Conservation (phyloP, 2,888 invertebrate genomes). For the Patella depressa region DNA sequence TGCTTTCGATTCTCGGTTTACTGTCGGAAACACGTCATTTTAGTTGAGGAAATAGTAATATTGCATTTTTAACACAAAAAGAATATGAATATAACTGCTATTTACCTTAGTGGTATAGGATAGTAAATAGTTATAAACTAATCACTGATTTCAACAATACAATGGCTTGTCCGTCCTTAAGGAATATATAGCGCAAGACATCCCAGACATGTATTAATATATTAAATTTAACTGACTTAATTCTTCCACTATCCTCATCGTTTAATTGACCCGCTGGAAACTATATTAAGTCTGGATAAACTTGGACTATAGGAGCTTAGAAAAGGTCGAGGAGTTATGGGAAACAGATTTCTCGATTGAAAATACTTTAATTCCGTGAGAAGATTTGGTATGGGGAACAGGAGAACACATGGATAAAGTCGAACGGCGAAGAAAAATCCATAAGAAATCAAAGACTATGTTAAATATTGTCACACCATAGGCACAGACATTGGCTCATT, state of each 20-base stretch:
- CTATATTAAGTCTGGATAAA: not conserved
- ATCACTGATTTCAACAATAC: not conserved
- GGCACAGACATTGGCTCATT: not conserved
- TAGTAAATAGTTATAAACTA: too few relatives aligned
- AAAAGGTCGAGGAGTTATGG: not conserved
- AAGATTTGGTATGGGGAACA: not conserved
- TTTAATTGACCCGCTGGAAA: not conserved
- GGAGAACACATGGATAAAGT: not conserved
- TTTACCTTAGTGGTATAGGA: too few relatives aligned
- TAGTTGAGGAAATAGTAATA: too few relatives aligned
- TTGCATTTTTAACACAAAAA: too few relatives aligned
- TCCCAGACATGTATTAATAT: not conserved
- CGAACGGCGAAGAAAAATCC: not conserved
- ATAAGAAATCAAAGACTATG: conserved; percentile 2
- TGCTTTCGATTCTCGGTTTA: too few relatives aligned
- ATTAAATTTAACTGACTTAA: not conserved
- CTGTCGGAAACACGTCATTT: too few relatives aligned
- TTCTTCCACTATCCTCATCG: not conserved
- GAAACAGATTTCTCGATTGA: not conserved
- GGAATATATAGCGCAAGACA: not conserved
- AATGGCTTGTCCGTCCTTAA: too few relatives aligned
- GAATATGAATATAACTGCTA: too few relatives aligned
- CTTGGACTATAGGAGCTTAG: not conserved
- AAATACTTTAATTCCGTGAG: conserved; percentile 5
- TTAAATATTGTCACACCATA: conserved; percentile 2